phyloP scores from a whole-genome alignment of 2,888 invertebrate genomes.

The Carterocephalus palaemon region DNA sequence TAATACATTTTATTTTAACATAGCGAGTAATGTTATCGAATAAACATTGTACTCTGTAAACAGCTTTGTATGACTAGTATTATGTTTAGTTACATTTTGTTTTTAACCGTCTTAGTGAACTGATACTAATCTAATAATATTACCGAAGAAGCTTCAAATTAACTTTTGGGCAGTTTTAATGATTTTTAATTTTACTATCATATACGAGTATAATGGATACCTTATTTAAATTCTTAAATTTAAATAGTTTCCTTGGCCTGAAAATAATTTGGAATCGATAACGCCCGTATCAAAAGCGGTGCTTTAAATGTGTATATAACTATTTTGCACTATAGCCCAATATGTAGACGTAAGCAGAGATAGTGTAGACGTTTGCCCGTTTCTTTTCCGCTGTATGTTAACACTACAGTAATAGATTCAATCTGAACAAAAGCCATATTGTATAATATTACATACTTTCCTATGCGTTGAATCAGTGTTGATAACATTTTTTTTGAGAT shows the following conservation, averaged over 20 bases:
- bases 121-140: constrained; percentile 53
- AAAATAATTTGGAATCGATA: constrained; percentile 54
- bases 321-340: constrained; percentile 53
- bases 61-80: constrained; percentile 50
- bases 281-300: constrained; percentile 68
- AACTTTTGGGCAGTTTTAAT: constrained; percentile 44
- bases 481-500: constrained; percentile 8
- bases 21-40: constrained; percentile 52
- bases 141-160: constrained; percentile 48
- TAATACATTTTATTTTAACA: constrained; percentile 48
- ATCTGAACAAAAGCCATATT: constrained; percentile 35
- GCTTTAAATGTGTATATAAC: constrained; percentile 66
- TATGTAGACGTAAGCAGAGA: constrained; percentile 54
- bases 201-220: constrained; percentile 20
- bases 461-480: constrained; percentile 9
- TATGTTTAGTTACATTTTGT: constrained; percentile 36
- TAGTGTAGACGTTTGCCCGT: constrained; percentile 29
- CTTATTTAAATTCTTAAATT: too few relatives aligned
- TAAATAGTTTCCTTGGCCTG: too few relatives aligned
- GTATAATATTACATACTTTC: constrained; percentile 28
- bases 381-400: constrained; percentile 19
- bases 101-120: constrained; percentile 57
- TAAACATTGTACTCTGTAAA: constrained; percentile 47
- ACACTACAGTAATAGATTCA: constrained; percentile 30
- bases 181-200: constrained; percentile 23